A percentile compares a stretch with the other conserved stretches of the same genome.
Conservation (phyloP, 2,888 invertebrate genomes). For the Watsonalla cultraria region DNA sequence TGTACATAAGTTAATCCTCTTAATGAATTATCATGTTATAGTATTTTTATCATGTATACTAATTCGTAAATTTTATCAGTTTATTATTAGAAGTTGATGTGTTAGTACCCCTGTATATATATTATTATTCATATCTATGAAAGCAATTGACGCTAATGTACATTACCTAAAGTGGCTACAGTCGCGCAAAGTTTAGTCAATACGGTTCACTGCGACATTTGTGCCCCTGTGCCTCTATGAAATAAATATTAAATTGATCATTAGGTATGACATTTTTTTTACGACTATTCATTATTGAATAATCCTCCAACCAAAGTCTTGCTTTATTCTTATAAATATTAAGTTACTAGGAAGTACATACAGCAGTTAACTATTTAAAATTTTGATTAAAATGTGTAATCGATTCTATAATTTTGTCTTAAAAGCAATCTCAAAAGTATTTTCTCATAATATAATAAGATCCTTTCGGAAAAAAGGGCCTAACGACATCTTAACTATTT, state of each 20-base stretch:
- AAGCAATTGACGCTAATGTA: background rate
- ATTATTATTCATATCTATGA: background rate
- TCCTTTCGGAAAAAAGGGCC: too few relatives aligned
- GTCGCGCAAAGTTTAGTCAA: background rate
- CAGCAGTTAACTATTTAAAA: too few relatives aligned
- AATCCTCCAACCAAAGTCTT: too few relatives aligned
- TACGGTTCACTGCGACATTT: background rate
- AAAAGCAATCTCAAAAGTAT: too few relatives aligned
- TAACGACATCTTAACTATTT: too few relatives aligned
- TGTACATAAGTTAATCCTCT: constrained; percentile 66
- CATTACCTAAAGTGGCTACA: background rate
- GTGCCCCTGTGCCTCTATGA: background rate
- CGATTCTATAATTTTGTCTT: too few relatives aligned
- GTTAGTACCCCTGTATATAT: background rate
- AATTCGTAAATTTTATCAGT: constrained; percentile 44
- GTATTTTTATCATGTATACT: constrained; percentile 60
- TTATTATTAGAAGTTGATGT: constrained; percentile 14
- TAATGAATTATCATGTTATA: constrained; percentile 64
- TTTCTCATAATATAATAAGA: too few relatives aligned
- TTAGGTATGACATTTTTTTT: background rate
- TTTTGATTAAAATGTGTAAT: too few relatives aligned
- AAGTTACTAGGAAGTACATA: too few relatives aligned
- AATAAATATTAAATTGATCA: background rate
- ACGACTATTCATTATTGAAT: too few relatives aligned
- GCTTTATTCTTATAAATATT: too few relatives aligned